Base-by-base conservation (phyloP, 2,888 invertebrate genomes). In the Leptinotarsa tumamoca region DNA sequence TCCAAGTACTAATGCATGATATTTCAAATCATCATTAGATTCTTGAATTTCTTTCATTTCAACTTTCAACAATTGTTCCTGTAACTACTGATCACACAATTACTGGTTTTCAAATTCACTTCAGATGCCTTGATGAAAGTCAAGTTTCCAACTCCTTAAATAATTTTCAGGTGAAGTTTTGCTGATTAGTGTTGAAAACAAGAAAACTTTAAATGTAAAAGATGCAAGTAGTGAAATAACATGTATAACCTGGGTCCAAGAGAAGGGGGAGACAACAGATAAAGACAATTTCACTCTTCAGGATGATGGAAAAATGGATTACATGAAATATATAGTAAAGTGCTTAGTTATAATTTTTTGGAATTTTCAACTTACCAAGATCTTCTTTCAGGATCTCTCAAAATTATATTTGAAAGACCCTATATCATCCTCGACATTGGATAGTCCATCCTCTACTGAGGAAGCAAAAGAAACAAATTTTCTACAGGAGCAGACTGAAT, bases 171-270 rank as follows among this genome's bases (percentile, higher is more conserved):
- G 94, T 15, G 90, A 91, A 84, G 91, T 96, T 1, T 90, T 92
- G 50, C 90, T 97, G 67, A 91, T 96, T 61, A 95, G 96, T 87
- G 94, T 97, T 69, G 97, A 97, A 89, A 95, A 95, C 83, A 96
- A 96, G 84, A 94, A 94, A 83, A 90, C 93, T 74, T 90, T 97
- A 15, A 94, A 95, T 80, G 92, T 90, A 51, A 90, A 92, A 84
- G 89, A 90, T 4, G 90, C 93, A 69, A 89, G 90, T 70, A 90
- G 90, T 82, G 92, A 93, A 71, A 92, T 96, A 49, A 93, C 93
- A 27, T 94, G 93, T 82, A 91, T 97, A 51, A 91, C 92, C 61
- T 98, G 97, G 95, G 80, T 85, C 17, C 86, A 87, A 79, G 86
- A 86, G 80, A 88, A 87, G 81, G 77, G 79, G 33, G 82, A 83